Base-by-base conservation (phyloP, 1,140 invertebrate genomes). In the Phortica variegata region DNA sequence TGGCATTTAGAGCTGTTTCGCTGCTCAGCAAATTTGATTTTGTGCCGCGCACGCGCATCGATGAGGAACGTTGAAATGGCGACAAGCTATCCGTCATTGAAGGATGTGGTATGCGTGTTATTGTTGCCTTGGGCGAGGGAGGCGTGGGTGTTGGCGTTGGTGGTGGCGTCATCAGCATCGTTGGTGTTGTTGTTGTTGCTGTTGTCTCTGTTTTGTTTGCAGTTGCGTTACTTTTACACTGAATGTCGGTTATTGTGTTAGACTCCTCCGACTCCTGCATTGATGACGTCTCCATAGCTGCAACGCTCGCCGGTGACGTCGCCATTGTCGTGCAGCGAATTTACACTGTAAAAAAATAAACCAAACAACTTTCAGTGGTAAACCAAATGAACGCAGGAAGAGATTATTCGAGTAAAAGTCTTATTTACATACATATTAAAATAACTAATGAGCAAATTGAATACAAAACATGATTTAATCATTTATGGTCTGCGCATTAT, bases 21-120 rank as follows among this genome's bases (percentile, higher is more conserved):
- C 23, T 50, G 39, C 19, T 15, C 6, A 36, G 34, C 34, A 46
- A 44, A 46, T 52, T 52, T 34, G 58, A 34, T 54, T 61, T 58
- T 40, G 48, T 57, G 33, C 49, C 58, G 58, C 69, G 69, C 69
- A 73, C 38, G 16, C 69, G 69, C 69, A 73, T 38, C n/a, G 66
- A 55, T 5, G 52, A 58, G 54, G 68, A 72, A 56, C 68, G 63
- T 1, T 50, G 61, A 13, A 72, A 45, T 39, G 51, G 47, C 52
- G 49, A 40, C 29, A 16, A 13, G 12, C 8, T 43, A 34, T 17
- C 29, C 19, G 46, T 36, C 23, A 33, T 37, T 12, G 36, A 37
- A 15, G 55, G 57, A 61, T 65, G 55, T 50, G 69, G 68, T 54
- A 68, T 65, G 39, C 59, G 60, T 26, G 68, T 65, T 47, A 20